Percentiles rank a stretch among this genome's conserved stretches.
Conservation (phyloP, 2,888 invertebrate genomes). For the Oligia strigilis region DNA sequence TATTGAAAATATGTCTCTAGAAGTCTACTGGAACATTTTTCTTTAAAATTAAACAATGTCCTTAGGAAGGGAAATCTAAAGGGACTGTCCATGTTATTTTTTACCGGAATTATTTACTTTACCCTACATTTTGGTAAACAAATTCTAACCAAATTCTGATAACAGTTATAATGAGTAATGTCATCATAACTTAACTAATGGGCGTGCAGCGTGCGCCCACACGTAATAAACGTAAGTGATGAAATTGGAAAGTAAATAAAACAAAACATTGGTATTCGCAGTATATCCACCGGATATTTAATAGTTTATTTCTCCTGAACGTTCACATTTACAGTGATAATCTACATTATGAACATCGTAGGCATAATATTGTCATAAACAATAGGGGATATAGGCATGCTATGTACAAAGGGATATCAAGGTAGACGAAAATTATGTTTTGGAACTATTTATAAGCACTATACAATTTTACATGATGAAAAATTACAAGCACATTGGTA, state of each 20-base stretch:
- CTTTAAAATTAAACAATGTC: background rate
- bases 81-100: slow-evolving; percentile 2
- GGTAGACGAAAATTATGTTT: slow-evolving; percentile 74
- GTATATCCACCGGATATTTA: slow-evolving; percentile 87
- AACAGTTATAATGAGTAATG: background rate
- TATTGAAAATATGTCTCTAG: no score
- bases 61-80: background rate
- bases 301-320: slow-evolving; percentile 85
- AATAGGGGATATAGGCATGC: slow-evolving; percentile 83
- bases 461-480: slow-evolving; percentile 86
- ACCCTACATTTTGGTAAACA: background rate
- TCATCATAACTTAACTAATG: background rate
- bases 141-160: background rate
- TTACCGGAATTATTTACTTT: slow-evolving; percentile 7
- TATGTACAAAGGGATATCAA: slow-evolving; percentile 85
- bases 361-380: slow-evolving; percentile 88
- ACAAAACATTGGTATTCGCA: slow-evolving; percentile 85
- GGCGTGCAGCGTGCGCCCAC: background rate
- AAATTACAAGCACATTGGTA: slow-evolving; percentile 81
- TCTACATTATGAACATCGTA: slow-evolving; percentile 88
- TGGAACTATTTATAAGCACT: slow-evolving; percentile 85
- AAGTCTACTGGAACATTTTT: background rate
- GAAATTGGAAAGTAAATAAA: slow-evolving; percentile 75
- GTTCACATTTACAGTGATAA: slow-evolving; percentile 86
- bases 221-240: slow-evolving; percentile 6